phyloP scores from a whole-genome alignment of 2,797 vertebrate genomes.

The Crenichthys baileyi region DNA sequence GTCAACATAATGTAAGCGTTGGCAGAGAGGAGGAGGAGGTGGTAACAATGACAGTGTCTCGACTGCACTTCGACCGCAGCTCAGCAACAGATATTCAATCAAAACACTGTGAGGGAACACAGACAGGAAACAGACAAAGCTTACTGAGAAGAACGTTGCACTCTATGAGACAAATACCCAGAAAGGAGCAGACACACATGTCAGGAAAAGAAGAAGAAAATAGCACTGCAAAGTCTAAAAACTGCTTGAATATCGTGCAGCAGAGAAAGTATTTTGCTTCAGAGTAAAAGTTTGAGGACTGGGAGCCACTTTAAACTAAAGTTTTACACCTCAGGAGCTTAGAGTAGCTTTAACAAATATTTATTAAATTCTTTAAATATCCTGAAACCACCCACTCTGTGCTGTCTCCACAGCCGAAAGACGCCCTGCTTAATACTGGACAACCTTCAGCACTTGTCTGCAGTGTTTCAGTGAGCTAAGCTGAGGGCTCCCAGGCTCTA shows the following conservation, averaged over 20 bases:
- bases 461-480: constrained; percentile 64
- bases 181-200: constrained; percentile 26
- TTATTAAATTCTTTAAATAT: constrained; percentile 42
- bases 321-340: constrained; percentile 13
- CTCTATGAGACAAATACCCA: constrained; percentile 44
- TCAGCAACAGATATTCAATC: constrained; percentile 64
- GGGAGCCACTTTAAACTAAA: constrained; percentile 21
- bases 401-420: constrained; percentile 29
- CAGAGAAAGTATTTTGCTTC: constrained; percentile 25
- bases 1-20: constrained; percentile 41
- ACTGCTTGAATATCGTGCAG: constrained; percentile 14
- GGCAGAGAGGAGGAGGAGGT: constrained; percentile 46
- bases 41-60: constrained; percentile 66
- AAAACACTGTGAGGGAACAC: constrained; percentile 55
- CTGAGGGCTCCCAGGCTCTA: constrained; percentile 59
- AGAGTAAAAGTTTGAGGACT: constrained; percentile 33
- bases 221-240: constrained; percentile 17
- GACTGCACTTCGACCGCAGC: constrained; percentile 60
- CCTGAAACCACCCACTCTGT: constrained; percentile 21
- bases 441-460: constrained; percentile 58
- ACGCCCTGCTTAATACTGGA: constrained; percentile 35
- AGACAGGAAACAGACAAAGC: constrained; percentile 60
- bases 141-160: constrained; percentile 45
- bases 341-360: constrained; percentile 30
- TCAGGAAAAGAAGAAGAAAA: constrained; percentile 20